Base-by-base conservation (phyloP, 2,797 vertebrate genomes). In the Scolopax bukidnonensis region DNA sequence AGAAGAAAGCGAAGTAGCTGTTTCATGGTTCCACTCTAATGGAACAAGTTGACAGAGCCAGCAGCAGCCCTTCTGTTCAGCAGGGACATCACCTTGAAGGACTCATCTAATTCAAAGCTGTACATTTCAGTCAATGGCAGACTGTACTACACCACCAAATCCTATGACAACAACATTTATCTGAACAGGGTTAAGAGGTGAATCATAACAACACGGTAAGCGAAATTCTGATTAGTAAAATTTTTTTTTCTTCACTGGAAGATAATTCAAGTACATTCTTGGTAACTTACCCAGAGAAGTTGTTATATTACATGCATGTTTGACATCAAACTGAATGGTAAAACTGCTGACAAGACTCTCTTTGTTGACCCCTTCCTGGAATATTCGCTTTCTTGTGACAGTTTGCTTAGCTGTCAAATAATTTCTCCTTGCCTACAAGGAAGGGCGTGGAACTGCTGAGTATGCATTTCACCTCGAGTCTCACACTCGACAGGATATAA, bases 401-500 rank as follows among this genome's bases (percentile, higher is more conserved):
- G 63, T 96, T 90, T 97, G 96, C 97, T 97, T 93, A 96, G 92
- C 76, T 96, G 90, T 94, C 90, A 96, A 32, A 93, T 93, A 81
- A 93, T 91, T 93, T 84, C 91, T 90, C 91, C 83, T 93, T 89
- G 84, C 95, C 92, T 95, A 78, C 27, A 14, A 98, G 98, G 98
- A 98, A 98, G 97, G 96, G 94, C 89, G 56, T 41, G 2, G 96
- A 98, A 98, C 77, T 97, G 98, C 98, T 98, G 98, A 98, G 87
- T 77, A 91, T 1, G 94, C 97, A 92, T 81, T 97, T 97, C 96
- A 96, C 96, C 97, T 95, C 93, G 51, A 57, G 95, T 96, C 90
- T 87, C 67, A 57, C 85, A 93, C 93, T 65, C 94, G 89, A 97
- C 97, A 98, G 97, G 98, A 98, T 97, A 86, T 50, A 94, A 95